These are phyloP conservation scores for Crocidura indochinensis DNA, from an alignment of 2,797 vertebrate genomes.

Conservation along the genomic window DNA sequence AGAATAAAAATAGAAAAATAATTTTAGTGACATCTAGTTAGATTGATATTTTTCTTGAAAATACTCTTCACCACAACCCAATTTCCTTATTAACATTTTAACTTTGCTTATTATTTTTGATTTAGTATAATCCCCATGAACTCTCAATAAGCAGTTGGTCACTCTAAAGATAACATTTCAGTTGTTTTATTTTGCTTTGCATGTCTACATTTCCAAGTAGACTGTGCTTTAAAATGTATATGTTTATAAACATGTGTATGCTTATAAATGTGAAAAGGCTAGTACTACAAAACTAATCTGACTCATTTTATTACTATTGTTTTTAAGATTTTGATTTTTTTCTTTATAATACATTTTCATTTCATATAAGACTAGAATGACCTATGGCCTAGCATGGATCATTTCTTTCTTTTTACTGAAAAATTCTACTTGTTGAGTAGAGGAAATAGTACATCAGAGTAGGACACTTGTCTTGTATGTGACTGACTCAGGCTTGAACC, in stretches of 20 bases:
- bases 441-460: too few species aligned
- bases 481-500: too few species aligned
- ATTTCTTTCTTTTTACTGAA: conserved; percentile 53
- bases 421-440: neutral
- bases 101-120: conserved; percentile 38
- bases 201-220: conserved; percentile 46
- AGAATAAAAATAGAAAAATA: neutral
- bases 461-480: too few species aligned
- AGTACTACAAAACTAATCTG: conserved; percentile 9
- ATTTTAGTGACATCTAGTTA: neutral
- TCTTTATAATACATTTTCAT: too few species aligned
- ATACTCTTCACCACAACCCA: neutral
- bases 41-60: conserved; percentile 39
- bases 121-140: neutral
- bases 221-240: neutral
- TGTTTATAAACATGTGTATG: neutral
- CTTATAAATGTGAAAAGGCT: conserved; percentile 34
- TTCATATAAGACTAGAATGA: too few species aligned
- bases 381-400: neutral
- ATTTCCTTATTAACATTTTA: conserved; percentile 24
- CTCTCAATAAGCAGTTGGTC: conserved; percentile 51
- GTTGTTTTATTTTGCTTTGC: conserved; percentile 1
- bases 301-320: neutral
- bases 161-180: conserved; percentile 57
- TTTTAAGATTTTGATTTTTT: conserved; percentile 45